A percentile compares a stretch with the other conserved stretches of the same genome.
Conservation (phyloP, 2,797 vertebrate species). For the Amblyraja radiata region DNA sequence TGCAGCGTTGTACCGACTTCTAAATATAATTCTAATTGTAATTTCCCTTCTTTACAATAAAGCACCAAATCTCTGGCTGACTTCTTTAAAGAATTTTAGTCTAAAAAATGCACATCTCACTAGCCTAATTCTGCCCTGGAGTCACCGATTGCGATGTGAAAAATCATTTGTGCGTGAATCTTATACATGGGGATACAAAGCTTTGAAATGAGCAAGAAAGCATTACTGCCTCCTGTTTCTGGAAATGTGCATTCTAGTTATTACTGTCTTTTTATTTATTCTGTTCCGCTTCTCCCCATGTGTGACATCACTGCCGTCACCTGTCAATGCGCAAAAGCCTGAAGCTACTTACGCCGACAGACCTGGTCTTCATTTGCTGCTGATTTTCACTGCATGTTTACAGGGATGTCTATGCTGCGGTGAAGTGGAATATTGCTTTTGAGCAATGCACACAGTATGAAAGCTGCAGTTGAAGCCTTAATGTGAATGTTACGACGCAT, state of each 20-base stretch:
- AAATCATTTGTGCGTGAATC: background rate
- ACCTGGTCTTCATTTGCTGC: background rate
- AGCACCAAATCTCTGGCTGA: slow-evolving; percentile 91
- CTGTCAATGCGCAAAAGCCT: background rate
- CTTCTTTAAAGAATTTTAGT: slow-evolving; percentile 89
- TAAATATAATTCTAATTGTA: background rate
- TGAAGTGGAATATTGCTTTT: background rate
- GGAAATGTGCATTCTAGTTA: background rate
- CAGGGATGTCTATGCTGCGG: background rate
- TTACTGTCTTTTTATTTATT: background rate
- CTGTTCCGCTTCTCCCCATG: background rate
- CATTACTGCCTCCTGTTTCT: background rate
- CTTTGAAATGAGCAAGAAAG: background rate
- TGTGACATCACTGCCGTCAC: background rate
- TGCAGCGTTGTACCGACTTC: background rate
- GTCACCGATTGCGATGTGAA: background rate
- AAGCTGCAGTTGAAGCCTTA: background rate
- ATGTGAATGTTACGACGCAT: background rate
- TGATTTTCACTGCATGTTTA: background rate
- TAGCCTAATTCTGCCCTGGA: background rate
- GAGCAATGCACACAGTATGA: background rate
- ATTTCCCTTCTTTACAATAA: slow-evolving; percentile 68
- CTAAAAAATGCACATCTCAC: background rate
- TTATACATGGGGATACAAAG: background rate
- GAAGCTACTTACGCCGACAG: background rate